Conservation (phyloP, 1,140 invertebrate genomes). For the Drosophila persimilis region DNA sequence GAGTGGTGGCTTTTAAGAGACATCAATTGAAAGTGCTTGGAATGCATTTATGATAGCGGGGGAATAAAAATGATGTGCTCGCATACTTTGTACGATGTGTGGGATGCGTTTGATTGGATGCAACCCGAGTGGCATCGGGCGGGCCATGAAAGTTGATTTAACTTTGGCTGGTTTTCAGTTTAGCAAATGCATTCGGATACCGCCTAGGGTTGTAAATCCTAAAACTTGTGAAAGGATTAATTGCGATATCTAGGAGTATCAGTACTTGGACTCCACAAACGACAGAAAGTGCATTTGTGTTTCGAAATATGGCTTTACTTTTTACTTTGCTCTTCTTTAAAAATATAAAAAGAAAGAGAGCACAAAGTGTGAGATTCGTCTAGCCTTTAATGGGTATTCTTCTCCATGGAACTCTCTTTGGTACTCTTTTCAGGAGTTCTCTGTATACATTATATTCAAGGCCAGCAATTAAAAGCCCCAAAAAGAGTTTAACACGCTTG, state of each 20-base stretch:
- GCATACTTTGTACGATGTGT: slow-evolving; percentile 27
- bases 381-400: too few species aligned
- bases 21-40: slow-evolving; percentile 47
- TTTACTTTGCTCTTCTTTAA: too few species aligned
- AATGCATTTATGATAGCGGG: slow-evolving; percentile 47
- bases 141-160: slow-evolving; percentile 20
- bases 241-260: too few species aligned
- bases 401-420: too few species aligned
- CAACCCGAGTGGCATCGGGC: slow-evolving; percentile 1
- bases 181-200: neutral
- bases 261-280: too few species aligned
- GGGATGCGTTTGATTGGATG: slow-evolving; percentile 19
- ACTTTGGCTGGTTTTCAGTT: slow-evolving; percentile 3
- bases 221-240: neutral
- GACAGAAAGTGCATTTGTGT: too few species aligned
- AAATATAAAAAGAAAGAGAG: too few species aligned
- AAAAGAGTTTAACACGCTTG: neutral
- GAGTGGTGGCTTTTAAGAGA: slow-evolving; percentile 46
- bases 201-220: neutral
- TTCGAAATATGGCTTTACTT: too few species aligned
- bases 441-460: too few species aligned
- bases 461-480: neutral
- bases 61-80: slow-evolving; percentile 24
- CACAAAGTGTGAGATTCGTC: too few species aligned
- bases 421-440: too few species aligned